These are phyloP conservation scores for Hippocampus comes DNA, from an alignment of 2,113 vertebrate genomes.

Conservation along the genomic window DNA sequence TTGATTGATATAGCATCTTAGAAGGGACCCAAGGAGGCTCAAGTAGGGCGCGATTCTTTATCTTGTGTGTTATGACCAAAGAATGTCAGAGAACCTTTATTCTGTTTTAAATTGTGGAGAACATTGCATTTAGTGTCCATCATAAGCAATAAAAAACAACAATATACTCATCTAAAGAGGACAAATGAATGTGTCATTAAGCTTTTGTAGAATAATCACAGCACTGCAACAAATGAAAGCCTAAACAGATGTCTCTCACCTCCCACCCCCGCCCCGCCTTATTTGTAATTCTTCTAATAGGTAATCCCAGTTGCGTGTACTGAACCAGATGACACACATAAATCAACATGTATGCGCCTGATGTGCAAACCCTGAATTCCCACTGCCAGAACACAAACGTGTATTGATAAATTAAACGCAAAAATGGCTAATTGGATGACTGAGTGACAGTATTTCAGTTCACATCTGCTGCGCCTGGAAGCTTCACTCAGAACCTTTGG, in stretches of 20 bases:
- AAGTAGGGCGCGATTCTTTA: background rate
- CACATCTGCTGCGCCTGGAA: constrained; percentile 7
- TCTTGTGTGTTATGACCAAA: background rate
- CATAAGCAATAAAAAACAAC: background rate
- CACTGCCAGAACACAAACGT: constrained; percentile 17
- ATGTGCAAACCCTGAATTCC: constrained; percentile 9
- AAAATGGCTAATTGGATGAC: constrained; percentile 32
- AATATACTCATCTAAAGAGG: background rate
- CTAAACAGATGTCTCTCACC: constrained; percentile 1
- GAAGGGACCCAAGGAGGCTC: background rate
- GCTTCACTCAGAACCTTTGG: constrained; percentile 27
- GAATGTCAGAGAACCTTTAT: background rate
- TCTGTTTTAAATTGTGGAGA: background rate
- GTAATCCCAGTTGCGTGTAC: constrained; percentile 9
- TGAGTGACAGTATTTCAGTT: constrained; percentile 14
- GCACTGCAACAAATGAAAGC: constrained; percentile 14
- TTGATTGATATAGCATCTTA: too few species aligned
- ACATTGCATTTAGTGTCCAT: background rate
- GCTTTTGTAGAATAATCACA: constrained; percentile 28
- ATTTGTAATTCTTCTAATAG: background rate
- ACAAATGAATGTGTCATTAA: constrained; percentile 7
- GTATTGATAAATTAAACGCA: constrained; percentile 31
- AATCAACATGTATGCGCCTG: constrained; percentile 9
- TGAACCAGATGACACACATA: background rate
- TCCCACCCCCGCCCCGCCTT: background rate